Evolutionary conservation across 2,888 invertebrate species (phyloP).

Genomic region (Hoplodrina ambigua): DNA sequence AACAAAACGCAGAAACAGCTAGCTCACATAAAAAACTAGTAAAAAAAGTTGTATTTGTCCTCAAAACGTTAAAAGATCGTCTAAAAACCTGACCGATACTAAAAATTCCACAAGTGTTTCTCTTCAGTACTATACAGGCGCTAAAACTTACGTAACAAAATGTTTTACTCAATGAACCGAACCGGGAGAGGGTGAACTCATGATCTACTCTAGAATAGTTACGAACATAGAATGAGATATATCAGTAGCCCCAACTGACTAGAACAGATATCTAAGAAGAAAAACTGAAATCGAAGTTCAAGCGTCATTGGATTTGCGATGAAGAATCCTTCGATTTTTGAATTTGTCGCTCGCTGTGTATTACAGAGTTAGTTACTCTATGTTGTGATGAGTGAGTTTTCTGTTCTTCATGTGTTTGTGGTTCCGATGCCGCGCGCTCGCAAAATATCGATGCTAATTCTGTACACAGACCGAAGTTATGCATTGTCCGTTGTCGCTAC

Average conservation of each 20-base stretch:
- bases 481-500: slow-evolving; percentile 85
- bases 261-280: neutral
- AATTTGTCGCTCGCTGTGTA: neutral
- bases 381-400: slow-evolving; percentile 23
- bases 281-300: neutral
- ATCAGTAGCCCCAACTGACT: slow-evolving; percentile 34
- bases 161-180: slow-evolving; percentile 72
- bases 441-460: slow-evolving; percentile 86
- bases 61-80: slow-evolving; percentile 4
- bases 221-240: slow-evolving; percentile 29
- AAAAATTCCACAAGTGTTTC: slow-evolving; percentile 6
- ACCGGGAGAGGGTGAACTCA: slow-evolving; percentile 69
- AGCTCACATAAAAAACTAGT: neutral
- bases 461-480: slow-evolving; percentile 83
- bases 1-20: neutral
- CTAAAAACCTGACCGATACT: slow-evolving; percentile 6
- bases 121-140: slow-evolving; percentile 22
- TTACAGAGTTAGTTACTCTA: neutral
- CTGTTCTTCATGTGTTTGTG: slow-evolving; percentile 38
- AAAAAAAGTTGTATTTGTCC: slow-evolving; percentile 4
- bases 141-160: slow-evolving; percentile 64
- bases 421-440: slow-evolving; percentile 64
- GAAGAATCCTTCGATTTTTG: neutral
- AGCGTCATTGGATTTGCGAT: neutral
- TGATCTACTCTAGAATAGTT: slow-evolving; percentile 76